Evolutionary conservation across 2,888 invertebrate species (phyloP), one percentile per base, ranked within the genome.

Genomic region (Ophion ellenae): DNA sequence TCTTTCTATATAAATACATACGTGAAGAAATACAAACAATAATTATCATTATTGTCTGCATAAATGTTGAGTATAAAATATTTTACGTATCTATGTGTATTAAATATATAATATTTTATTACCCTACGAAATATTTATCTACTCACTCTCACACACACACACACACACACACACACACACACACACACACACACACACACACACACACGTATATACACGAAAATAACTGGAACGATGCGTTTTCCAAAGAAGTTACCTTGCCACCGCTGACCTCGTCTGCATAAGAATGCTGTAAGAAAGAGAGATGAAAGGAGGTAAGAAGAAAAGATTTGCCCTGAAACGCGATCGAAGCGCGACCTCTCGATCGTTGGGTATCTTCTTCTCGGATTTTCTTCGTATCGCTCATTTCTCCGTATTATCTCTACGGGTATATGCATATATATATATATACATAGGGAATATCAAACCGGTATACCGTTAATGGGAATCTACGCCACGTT

Each of bases 401-500:
- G 24, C 57, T 63, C 28, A 32, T 28, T 61, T 20, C 17, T 59
- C 47, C 74, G 45, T 66, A 66, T 36, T 47, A 76, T 71, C 11
- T 20, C 36, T n/a, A n/a, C n/a, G n/a, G n/a, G n/a, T n/a, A n/a
- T n/a, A n/a, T n/a, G n/a, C n/a, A n/a, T n/a, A 36, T 24, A n/a
- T 66, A 11, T 17, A 47, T 47, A 47, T 14, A 36, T n/a, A 24
- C 57, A 32, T 45, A 28, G 20, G n/a, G 9, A n/a, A 32, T 57
- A 64, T 61, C 17, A 74, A 83, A 80, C 80, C 80, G 80, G 75
- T 80, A 80, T 84, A 84, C 84, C 84, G 84, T 84, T 84, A 84
- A 80, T 59, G 66, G 73, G 28, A 63, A 20, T 61, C 59, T 74
- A n/a, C 17, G n/a, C 7, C 36, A 6, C 59, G 70, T 17, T 61